Base-by-base conservation (phyloP, 1,140 invertebrate genomes). In the Drusus annulatus region DNA sequence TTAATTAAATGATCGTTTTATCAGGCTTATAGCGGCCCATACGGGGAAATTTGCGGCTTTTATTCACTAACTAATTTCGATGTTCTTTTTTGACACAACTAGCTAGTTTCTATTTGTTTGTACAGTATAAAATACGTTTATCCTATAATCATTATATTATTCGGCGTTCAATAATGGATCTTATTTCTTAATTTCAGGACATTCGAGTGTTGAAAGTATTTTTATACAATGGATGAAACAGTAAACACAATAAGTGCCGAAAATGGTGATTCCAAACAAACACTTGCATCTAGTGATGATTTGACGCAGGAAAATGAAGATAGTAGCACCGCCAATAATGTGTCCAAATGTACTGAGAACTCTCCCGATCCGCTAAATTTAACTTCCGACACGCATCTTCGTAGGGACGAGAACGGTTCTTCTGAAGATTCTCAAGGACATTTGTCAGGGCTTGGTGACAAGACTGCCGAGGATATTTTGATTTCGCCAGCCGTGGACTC, bases 171-270 rank as follows among this genome's bases (percentile, higher is more conserved):
- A 13, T 60, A 13, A 60, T 17, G 56, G 23, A 60, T 21, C 13
- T n/a, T 23, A 10, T 60, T 2, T 60, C 19, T 60, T 60, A 10
- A n/a, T 60, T 60, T 6, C 17, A 60, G 56, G 56, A 60, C n/a
- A 60, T 60, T 23, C 56, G 17, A 13, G 17, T 19, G 56, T 17
- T 60, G 23, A 60, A 19, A 8, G 17, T 60, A 36, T 63, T 68
- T 36, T 68, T 31, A n/a, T 25, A 65, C 17, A 36, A 68, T 68
- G 63, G 63, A 68, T 17, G 31, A 68, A 68, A 45, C 28, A 45
- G 63, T 68, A 50, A 68, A 68, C 31, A 45, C 63, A 31, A 36
- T 68, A 36, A n/a, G 63, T 68, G 63, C 50, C 19, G 63, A 68
- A 68, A 68, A 68, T 68, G 63, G 31, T 36, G 63, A 68, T 16